Evolutionary conservation across 2,797 vertebrate species (phyloP).

Genomic region (Sparidentex hasta): DNA sequence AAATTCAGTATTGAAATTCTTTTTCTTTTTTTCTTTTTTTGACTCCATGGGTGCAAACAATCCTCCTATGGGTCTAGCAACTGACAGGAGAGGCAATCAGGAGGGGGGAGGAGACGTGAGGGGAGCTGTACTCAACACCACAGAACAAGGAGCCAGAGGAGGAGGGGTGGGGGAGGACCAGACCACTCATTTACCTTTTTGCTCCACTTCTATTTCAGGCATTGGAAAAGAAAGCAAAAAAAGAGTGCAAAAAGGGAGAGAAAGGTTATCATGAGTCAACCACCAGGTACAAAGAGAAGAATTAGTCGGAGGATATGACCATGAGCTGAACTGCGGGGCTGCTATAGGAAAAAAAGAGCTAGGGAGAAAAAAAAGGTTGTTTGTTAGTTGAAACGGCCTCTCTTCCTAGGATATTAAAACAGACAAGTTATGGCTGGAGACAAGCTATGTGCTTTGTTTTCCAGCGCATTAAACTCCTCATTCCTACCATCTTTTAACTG

Average conservation of each 20-base stretch:
- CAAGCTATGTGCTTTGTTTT: slow-evolving; percentile 56
- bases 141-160: slow-evolving; percentile 95
- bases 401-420: slow-evolving; percentile 86
- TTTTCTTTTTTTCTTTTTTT: slow-evolving; percentile 50
- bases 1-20: slow-evolving; percentile 71
- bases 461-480: slow-evolving; percentile 52
- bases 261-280: slow-evolving; percentile 98
- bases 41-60: slow-evolving; percentile 82
- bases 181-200: slow-evolving; percentile 99
- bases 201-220: slow-evolving; percentile 99
- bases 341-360: slow-evolving; percentile 81
- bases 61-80: slow-evolving; percentile 78
- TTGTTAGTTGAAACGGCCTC: slow-evolving; percentile 82
- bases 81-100: slow-evolving; percentile 80
- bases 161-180: slow-evolving; percentile 88
- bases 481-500: slow-evolving; percentile 55
- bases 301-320: slow-evolving; percentile 88
- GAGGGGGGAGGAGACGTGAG: slow-evolving; percentile 68
- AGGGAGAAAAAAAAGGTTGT: slow-evolving; percentile 75
- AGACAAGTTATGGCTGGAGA: slow-evolving; percentile 85
- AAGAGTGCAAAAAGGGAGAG: slow-evolving; percentile 95
- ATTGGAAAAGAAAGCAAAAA: slow-evolving; percentile 92
- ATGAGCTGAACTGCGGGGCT: slow-evolving; percentile 75
- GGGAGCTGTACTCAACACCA: slow-evolving; percentile 92
- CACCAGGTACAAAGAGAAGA: slow-evolving; percentile 81